Conservation (phyloP, 2,888 invertebrate species). For the Cephus sareptanus region DNA sequence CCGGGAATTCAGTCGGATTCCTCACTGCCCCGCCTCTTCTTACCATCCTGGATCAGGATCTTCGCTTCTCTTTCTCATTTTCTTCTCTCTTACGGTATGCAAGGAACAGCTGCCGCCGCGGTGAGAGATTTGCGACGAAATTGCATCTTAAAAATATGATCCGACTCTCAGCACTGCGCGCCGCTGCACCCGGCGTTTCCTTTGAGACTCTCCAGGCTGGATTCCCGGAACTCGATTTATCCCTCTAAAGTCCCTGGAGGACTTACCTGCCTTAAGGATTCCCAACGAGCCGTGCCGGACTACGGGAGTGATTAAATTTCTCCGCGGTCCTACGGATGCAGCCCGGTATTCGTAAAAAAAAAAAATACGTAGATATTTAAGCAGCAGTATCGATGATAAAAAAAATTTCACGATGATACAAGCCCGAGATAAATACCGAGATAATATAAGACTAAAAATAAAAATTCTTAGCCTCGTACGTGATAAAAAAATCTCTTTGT, state of each 20-base stretch:
- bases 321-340: background rate
- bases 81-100: background rate
- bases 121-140: constrained; percentile 56
- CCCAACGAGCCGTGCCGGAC: constrained; percentile 33
- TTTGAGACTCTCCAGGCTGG: constrained; percentile 20
- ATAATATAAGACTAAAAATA: background rate
- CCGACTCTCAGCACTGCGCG: constrained; percentile 40
- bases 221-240: constrained; percentile 27
- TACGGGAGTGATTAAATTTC: background rate
- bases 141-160: constrained; percentile 63
- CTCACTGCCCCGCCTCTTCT: constrained; percentile 18
- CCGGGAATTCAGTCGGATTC: constrained; percentile 16
- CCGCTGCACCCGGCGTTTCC: constrained; percentile 17
- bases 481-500: background rate
- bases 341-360: background rate
- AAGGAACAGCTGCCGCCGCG: constrained; percentile 45
- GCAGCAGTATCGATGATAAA: constrained; percentile 6
- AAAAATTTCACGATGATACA: background rate
- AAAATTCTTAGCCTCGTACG: background rate
- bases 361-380: constrained; percentile 4
- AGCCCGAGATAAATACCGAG: background rate
- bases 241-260: background rate
- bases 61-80: constrained; percentile 11
- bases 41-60: constrained; percentile 22
- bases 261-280: constrained; percentile 43